Conservation (phyloP, 2,113 vertebrate species). For the Gymnocephalus cernua region DNA sequence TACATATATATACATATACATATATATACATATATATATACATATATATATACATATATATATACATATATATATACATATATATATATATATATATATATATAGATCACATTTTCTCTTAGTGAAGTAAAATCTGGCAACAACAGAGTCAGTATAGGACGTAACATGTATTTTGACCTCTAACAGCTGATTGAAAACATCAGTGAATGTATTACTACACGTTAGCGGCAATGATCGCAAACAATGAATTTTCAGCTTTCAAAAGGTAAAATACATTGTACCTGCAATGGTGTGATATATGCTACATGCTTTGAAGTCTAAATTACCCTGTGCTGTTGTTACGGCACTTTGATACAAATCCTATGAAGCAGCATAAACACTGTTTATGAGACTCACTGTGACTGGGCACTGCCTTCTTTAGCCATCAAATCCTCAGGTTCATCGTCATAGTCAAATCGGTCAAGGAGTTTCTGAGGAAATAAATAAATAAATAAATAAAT, state of each 20-base stretch:
- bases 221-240: background rate
- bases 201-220: background rate
- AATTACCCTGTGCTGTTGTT: background rate
- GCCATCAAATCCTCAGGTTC: constrained; percentile 91
- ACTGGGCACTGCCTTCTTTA: constrained; percentile 83
- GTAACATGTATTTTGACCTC: background rate
- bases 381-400: constrained; percentile 68
- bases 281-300: background rate
- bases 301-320: background rate
- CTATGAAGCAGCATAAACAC: background rate
- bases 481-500: too few relatives aligned
- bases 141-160: background rate
- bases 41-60: too few relatives aligned
- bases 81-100: too few relatives aligned
- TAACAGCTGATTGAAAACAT: background rate
- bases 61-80: too few relatives aligned
- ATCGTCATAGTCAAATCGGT: constrained; percentile 97
- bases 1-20: too few relatives aligned
- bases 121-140: background rate
- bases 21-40: too few relatives aligned
- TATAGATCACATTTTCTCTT: too few relatives aligned
- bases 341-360: background rate
- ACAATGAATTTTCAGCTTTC: background rate
- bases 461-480: constrained; percentile 90
- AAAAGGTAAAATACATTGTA: too few relatives aligned